phyloP scores from a whole-genome alignment of 2,888 invertebrate species.

The Cremastobaeus sp. region DNA sequence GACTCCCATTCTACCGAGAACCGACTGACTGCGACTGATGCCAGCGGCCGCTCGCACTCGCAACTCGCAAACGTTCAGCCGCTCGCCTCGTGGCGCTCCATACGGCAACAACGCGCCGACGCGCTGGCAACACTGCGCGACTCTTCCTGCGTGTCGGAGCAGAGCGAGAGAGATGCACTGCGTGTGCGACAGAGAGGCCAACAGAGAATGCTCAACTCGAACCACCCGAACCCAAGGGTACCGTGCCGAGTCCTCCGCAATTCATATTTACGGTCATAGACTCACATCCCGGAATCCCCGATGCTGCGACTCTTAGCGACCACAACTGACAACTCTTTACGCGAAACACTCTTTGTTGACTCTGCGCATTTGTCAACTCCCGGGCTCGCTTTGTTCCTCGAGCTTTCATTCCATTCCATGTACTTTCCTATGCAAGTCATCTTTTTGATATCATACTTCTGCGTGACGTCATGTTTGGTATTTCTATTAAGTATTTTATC shows the following conservation, averaged over 20 bases:
- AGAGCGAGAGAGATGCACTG: constrained; percentile 40
- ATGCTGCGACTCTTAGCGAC: not conserved
- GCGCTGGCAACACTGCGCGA: constrained; percentile 47
- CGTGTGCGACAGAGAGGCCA: constrained; percentile 2
- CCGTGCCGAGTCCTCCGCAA: constrained; percentile 13
- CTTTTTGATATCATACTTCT: no score
- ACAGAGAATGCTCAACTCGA: no score
- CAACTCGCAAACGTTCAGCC: no score
- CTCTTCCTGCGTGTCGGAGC: constrained; percentile 61
- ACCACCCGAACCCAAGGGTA: constrained; percentile 1
- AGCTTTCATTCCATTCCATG: no score
- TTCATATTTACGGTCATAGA: constrained; percentile 10
- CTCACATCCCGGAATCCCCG: constrained; percentile 5
- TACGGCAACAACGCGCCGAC: constrained; percentile 60
- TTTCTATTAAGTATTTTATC: no score
- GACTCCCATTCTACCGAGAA: constrained; percentile 16
- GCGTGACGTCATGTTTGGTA: no score
- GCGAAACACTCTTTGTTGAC: no score
- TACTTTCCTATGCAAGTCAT: no score
- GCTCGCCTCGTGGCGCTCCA: constrained; percentile 45
- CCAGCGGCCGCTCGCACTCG: not conserved
- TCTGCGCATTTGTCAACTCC: not conserved
- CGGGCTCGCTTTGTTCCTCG: no score
- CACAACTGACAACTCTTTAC: no score
- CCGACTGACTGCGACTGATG: constrained; percentile 38